Evolutionary conservation across 2,888 invertebrate species (phyloP).

Genomic region (Barypeithes pellucidus): DNA sequence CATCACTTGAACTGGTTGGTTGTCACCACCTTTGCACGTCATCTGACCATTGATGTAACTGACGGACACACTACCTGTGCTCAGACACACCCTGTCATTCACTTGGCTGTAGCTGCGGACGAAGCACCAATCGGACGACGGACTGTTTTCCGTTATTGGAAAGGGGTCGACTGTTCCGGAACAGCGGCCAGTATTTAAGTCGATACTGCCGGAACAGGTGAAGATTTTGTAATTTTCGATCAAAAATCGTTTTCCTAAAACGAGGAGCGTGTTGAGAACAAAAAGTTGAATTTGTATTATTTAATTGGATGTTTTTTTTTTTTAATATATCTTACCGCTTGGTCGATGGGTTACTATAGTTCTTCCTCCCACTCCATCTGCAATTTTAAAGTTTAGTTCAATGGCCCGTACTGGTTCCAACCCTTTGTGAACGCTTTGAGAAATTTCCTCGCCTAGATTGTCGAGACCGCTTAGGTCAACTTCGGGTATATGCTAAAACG

Average conservation of each 20-base stretch:
- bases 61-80: conserved; percentile 6
- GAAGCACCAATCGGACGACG: conserved; percentile 53
- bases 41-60: conserved; percentile 41
- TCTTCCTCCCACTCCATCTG: conserved; percentile 55
- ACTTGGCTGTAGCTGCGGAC: conserved; percentile 30
- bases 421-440: conserved; percentile 48
- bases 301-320: too few species aligned
- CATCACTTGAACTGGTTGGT: not conserved
- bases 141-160: conserved; percentile 36
- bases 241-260: conserved; percentile 54
- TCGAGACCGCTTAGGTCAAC: conserved; percentile 22
- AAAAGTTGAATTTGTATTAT: too few species aligned
- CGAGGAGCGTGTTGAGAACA: too few species aligned
- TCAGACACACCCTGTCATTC: conserved; percentile 54
- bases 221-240: conserved; percentile 43
- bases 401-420: conserved; percentile 57
- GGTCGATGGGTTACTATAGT: conserved; percentile 54
- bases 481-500: conserved; percentile 5
- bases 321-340: conserved; percentile 49
- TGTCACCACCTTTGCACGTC: conserved; percentile 36
- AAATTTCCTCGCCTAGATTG: conserved; percentile 51
- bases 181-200: conserved; percentile 48
- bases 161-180: conserved; percentile 46
- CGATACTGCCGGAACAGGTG: conserved; percentile 43
- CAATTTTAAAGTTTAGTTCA: conserved; percentile 53